These are phyloP conservation scores for Zygothrica quintamaculata DNA, from an alignment of 2,888 invertebrate species.

Conservation along the genomic window DNA sequence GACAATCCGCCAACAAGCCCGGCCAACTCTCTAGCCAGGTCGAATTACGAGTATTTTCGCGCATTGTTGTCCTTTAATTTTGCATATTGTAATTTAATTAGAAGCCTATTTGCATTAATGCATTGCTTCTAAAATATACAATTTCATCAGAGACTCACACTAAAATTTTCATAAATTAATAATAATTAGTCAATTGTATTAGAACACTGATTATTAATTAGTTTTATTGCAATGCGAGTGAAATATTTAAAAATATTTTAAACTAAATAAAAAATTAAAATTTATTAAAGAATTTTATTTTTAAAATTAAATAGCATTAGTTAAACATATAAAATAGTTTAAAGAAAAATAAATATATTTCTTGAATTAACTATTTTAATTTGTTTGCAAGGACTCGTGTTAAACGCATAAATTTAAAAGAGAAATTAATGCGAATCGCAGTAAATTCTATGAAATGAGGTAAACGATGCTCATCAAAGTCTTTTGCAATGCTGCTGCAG, in stretches of 20 bases:
- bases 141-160: conserved; percentile 34
- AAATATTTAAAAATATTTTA: no score
- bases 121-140: conserved; percentile 17
- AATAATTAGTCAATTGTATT: conserved; percentile 68
- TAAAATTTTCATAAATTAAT: conserved; percentile 52
- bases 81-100: conserved; percentile 75
- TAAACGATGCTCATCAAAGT: not conserved
- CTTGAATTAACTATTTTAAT: no score
- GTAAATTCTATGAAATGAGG: no score
- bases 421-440: no score
- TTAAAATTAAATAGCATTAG: no score
- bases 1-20: not conserved
- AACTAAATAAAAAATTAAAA: no score
- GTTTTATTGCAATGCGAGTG: conserved; percentile 43
- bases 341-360: no score
- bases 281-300: no score
- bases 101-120: conserved; percentile 53
- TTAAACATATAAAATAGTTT: no score
- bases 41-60: conserved; percentile 8
- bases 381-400: not conserved
- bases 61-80: conserved; percentile 51
- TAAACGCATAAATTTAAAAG: no score
- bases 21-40: not conserved
- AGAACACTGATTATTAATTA: conserved; percentile 71
- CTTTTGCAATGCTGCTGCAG: conserved; percentile 3